phyloP scores from a whole-genome alignment of 2,797 vertebrate genomes.

The Muraenolepis orangiensis region DNA sequence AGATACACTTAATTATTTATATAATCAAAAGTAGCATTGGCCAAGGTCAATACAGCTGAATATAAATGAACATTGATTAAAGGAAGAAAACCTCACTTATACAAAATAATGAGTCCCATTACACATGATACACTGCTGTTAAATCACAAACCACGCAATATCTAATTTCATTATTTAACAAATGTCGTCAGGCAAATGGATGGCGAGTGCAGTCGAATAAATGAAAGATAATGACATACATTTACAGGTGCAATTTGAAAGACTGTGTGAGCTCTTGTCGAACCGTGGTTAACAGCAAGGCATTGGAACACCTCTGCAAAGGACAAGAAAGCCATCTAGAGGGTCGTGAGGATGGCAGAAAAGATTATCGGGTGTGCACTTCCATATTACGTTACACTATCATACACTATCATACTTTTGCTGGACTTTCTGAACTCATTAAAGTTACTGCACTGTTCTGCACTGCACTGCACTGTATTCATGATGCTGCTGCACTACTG shows the following conservation, averaged over 20 bases:
- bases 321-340: no score
- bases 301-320: no score
- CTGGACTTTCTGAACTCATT: no score
- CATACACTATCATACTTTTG: no score
- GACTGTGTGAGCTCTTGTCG: not conserved
- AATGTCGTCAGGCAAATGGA: not conserved
- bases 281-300: not conserved
- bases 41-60: not conserved
- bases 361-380: no score
- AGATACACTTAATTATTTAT: not conserved
- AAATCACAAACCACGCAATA: not conserved
- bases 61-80: not conserved
- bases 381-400: no score
- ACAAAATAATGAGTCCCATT: not conserved
- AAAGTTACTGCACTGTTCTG: no score
- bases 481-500: no score
- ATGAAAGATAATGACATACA: not conserved
- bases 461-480: no score
- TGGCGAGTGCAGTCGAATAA: not conserved
- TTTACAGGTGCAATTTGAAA: not conserved
- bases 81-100: not conserved
- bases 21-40: not conserved
- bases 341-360: no score
- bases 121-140: not conserved
- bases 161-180: not conserved